Base-by-base conservation (phyloP, 2,113 vertebrate genomes). In the Brienomyrus brachyistius region DNA sequence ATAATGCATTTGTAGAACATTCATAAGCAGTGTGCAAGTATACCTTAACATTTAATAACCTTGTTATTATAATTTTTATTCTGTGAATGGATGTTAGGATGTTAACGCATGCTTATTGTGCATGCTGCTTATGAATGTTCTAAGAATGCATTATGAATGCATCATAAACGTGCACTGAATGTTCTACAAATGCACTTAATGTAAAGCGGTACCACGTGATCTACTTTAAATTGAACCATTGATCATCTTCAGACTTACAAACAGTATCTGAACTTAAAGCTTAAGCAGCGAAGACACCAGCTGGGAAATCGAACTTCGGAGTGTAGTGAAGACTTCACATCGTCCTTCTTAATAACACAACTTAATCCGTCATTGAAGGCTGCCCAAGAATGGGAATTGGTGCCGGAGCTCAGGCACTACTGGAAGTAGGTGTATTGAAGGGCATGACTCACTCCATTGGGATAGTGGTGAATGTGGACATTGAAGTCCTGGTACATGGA, bases 401-500 rank as follows among this genome's bases (percentile, higher is more conserved):
- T 77, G 31, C 70, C 19, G 43, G 80, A 47, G 43, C 43, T 17
- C 80, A n/a, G 21, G 45, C 2, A n/a, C 3, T 1, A 84, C 43
- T n/a, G 43, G 45, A 84, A 48, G 10, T 47, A 0, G 4, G 51
- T 27, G n/a, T 13, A 52, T 5, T n/a, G 5, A 50, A 19, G 59
- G 17, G 8, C 3, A 1, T 1, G 0, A 90, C 96, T 94, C 92
- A 99, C 98, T 95, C 98, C 98, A 0, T 97, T 99, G 92, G 96
- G 95, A 92, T 99, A 99, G 94, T 99, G 98, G 89, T 99, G 97
- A 90, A 99, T 96, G 89, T 98, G 97, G 91, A 99, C 96, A 23
- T 95, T 93, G 87, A 98, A 96, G 92, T 98, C 97, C 94, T 99
- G 98, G 95, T 99, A 99, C 98, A 99, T 99, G 70, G 98, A 99